Conservation (phyloP, 2,113 vertebrate species). For the Pseudolaguvia tuberculata region DNA sequence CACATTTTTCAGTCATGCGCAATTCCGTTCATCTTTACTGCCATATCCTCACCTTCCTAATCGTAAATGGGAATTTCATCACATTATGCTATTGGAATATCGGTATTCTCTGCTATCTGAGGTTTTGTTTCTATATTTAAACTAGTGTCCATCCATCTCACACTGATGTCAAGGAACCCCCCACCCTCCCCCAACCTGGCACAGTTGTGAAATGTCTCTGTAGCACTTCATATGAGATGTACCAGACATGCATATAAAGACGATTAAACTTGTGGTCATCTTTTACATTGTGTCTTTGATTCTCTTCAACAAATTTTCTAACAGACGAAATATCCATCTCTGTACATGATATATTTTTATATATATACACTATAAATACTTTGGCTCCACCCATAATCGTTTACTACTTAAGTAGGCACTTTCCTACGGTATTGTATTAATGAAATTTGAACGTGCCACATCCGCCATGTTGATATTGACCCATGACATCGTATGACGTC, state of each 20-base stretch:
- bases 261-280: conserved; percentile 69
- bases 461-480: no score
- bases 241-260: conserved; percentile 64
- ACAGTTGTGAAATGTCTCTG: conserved; percentile 57
- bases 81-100: conserved; percentile 36
- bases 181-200: conserved; percentile 47
- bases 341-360: neutral
- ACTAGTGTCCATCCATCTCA: conserved; percentile 19
- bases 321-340: neutral
- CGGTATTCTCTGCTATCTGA: conserved; percentile 35
- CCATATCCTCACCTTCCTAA: conserved; percentile 1
- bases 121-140: conserved; percentile 38
- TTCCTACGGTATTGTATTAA: no score
- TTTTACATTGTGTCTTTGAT: conserved; percentile 54
- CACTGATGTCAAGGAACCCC: conserved; percentile 63
- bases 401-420: no score
- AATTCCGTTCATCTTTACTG: conserved; percentile 21
- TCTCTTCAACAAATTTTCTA: neutral
- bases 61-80: conserved; percentile 10
- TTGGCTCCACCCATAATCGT: no score
- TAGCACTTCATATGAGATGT: conserved; percentile 67
- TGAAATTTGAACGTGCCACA: no score
- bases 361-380: neutral
- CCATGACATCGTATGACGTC: no score
- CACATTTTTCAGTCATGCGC: conserved; percentile 19